These are phyloP conservation scores for Lochmaea capreae DNA, from an alignment of 2,888 invertebrate species.

Conservation along the genomic window DNA sequence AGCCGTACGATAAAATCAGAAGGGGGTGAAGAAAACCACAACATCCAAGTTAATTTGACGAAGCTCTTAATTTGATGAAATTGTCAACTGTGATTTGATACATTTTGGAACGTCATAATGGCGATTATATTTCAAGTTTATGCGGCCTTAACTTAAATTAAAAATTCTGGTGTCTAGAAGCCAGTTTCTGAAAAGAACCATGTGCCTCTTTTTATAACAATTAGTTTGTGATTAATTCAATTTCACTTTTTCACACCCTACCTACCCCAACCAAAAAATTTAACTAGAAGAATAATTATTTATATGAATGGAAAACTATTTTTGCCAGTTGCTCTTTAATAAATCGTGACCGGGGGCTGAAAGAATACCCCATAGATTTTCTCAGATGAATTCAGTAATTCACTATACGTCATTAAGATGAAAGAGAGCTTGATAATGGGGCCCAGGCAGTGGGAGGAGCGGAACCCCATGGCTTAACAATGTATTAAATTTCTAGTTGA, in stretches of 20 bases:
- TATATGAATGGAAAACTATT: slow-evolving; percentile 37
- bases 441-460: slow-evolving; percentile 52
- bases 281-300: slow-evolving; percentile 19
- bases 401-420: slow-evolving; percentile 54
- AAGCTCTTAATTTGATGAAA: too few relatives aligned
- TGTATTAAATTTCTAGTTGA: slow-evolving; percentile 59
- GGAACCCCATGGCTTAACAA: slow-evolving; percentile 55
- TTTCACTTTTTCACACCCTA: background rate
- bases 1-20: too few relatives aligned
- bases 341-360: slow-evolving; percentile 43
- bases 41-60: too few relatives aligned
- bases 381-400: slow-evolving; percentile 53
- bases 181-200: background rate
- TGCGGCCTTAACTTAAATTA: background rate
- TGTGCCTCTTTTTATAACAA: background rate
- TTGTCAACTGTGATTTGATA: too few relatives aligned
- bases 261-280: slow-evolving; percentile 9
- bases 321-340: slow-evolving; percentile 21
- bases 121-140: background rate
- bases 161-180: background rate
- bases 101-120: too few relatives aligned
- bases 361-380: slow-evolving; percentile 48
- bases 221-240: background rate
- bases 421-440: slow-evolving; percentile 48
- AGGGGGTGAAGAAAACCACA: too few relatives aligned